Base-by-base conservation (phyloP, 2,113 vertebrate genomes). In the Garra rufa region DNA sequence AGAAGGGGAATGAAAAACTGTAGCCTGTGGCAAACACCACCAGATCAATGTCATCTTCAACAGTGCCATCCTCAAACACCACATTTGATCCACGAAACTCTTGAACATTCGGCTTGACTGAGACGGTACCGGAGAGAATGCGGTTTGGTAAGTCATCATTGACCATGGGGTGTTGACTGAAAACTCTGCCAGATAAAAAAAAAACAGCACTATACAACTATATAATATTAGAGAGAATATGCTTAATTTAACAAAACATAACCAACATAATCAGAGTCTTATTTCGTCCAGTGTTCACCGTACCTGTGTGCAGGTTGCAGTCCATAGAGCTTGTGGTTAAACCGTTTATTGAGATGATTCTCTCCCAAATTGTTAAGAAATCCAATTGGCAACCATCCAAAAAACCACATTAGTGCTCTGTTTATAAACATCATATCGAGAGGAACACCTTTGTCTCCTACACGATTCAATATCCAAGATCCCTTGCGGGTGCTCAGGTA, bases 11-110 rank as follows among this genome's bases (percentile, higher is more conserved):
- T 19, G 92, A 93, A 91, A 97, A 97, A 57, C 6, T 94, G 90
- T 99, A 99, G 81, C 98, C 98, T 0, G 97, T 99, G 81, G 96
- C 96, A 77, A 99, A 98, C 78, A 99, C 91, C 74, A 98, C 94
- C 0, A 87, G 87, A 43, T 98, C 97, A 0, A 98, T 88, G 26
- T 93, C 85, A 70, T 98, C 96, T 81, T 90, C 94, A 4, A 87
- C 89, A 50, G 94, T 96, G 8, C 95, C 96, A 0, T 99, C 97
- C 9, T 97, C 96, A 70, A 99, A 99, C 87, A 96, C 90, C 88
- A 95, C 96, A 9, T 91, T 94, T 0, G 93, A 96, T 15, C 96
- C 95, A 0, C 94, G 95, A 90, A 99, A 95, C 83, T 95, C 91
- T 76, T 44, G 61, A 87, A 99, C 81, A 9, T 96, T 96, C 0